Evolutionary conservation across 2,113 vertebrate species (phyloP).

Genomic region (Stigmatopora argus): DNA sequence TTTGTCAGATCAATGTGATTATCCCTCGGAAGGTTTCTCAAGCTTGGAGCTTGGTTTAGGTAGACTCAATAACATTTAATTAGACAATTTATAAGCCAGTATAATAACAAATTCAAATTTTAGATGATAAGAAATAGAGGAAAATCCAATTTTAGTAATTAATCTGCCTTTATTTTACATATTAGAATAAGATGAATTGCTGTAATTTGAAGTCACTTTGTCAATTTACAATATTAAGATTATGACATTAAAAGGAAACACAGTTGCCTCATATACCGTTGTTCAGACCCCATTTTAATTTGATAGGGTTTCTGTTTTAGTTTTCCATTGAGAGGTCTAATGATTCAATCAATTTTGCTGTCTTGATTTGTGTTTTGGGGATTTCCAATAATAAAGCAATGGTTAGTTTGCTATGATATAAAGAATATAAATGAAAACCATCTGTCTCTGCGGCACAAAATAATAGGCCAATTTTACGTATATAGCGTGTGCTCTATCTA

Average conservation of each 20-base stretch:
- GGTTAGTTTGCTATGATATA: too few species aligned
- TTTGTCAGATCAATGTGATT: slow-evolving; percentile 11
- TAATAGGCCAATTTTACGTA: neutral
- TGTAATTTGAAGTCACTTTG: neutral
- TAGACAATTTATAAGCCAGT: slow-evolving; percentile 27
- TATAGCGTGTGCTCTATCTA: neutral
- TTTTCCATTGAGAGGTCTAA: neutral
- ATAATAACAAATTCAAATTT: slow-evolving; percentile 4
- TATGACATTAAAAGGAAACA: neutral
- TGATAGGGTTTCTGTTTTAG: neutral
- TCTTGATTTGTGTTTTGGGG: too few species aligned
- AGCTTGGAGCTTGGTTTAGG: slow-evolving; percentile 45
- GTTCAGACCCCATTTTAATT: too few species aligned
- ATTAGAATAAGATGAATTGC: neutral
- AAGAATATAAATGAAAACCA: too few species aligned
- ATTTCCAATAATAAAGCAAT: too few species aligned
- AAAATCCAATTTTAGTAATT: neutral
- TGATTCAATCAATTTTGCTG: neutral
- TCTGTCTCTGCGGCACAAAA: too few species aligned
- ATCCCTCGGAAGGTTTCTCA: slow-evolving; percentile 42
- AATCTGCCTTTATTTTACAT: neutral
- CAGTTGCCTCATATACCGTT: neutral
- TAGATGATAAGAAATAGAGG: neutral
- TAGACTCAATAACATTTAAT: slow-evolving; percentile 43
- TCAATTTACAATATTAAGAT: neutral